Evolutionary conservation across 1,140 invertebrate species (phyloP), one percentile per base, ranked within the genome.

Genomic region (Pachypeltis micranthus): DNA sequence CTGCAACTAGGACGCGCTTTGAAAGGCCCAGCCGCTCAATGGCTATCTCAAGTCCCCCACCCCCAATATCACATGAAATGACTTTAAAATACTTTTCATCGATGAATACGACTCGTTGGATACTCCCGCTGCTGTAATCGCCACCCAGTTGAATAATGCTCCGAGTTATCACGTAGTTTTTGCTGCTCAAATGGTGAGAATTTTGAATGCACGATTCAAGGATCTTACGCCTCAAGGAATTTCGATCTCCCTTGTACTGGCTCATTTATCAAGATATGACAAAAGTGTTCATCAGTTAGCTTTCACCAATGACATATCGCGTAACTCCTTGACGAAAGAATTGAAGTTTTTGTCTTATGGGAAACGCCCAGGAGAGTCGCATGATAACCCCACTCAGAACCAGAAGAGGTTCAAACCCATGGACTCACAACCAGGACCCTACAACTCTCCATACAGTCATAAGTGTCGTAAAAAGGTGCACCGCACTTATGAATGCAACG

Each of bases 41-140:
- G 63, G 63, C 27, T 64, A 16, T 16, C 63, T 23, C 55, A 60
- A 31, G 55, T 66, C 2, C 25, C 54, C 16, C 56, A 27, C 23
- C 26, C n/a, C 56, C 14, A 29, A 44, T n/a, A 58, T 66, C 16
- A 64, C 65, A 2, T 66, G 65, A 62, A 25, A 29, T 29, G 31
- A 66, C 27, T 64, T 64, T 26, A 66, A 64, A 64, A 64, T 29
- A 31, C 23, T 63, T 25, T 66, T 66, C 24, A 19, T 44, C 14
- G 21, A 47, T 19, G 61, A 29, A 44, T 66, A 27, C 44, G 62
- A 58, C 25, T 29, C 29, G 2, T 14, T 47, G 21, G 62, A 60
- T n/a, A 66, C 65, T 47, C 55, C 62, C 12, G 65, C 65, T 16
- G 54, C 62, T 24, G 58, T 44, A n/a, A 26, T 66, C 10, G 21